These are phyloP conservation scores for Cavia aperea DNA, from an alignment of 2,113 vertebrate species.

Conservation along the genomic window DNA sequence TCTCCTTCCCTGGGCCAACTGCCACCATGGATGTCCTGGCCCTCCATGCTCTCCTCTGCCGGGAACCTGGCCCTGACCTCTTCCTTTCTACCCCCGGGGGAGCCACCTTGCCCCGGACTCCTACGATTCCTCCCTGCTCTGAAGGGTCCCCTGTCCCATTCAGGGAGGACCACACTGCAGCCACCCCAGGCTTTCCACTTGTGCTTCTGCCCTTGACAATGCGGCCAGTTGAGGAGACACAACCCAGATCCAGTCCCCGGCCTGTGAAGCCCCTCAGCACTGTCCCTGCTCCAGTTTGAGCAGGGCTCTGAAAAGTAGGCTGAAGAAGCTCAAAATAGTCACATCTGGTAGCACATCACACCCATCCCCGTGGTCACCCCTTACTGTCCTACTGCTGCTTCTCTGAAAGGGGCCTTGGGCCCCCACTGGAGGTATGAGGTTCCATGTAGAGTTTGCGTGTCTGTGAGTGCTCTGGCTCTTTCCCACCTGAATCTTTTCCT, in stretches of 20 bases:
- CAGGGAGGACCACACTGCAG: constrained; percentile 67
- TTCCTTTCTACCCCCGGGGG: constrained; percentile 74
- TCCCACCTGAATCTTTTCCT: not conserved
- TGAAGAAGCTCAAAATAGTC: constrained; percentile 86
- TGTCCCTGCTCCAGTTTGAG: constrained; percentile 70
- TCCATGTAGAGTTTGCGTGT: not conserved
- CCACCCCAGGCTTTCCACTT: constrained; percentile 76
- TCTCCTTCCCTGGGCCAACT: constrained; percentile 38
- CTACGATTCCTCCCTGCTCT: constrained; percentile 69
- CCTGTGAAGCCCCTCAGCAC: constrained; percentile 89
- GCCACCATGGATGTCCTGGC: constrained; percentile 29
- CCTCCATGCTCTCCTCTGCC: constrained; percentile 65
- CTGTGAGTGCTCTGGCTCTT: not conserved
- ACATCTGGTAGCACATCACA: constrained; percentile 49
- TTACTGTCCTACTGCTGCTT: not conserved
- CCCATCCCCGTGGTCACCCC: not conserved
- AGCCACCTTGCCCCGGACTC: constrained; percentile 62
- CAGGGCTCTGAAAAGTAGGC: constrained; percentile 80
- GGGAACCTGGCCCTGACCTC: constrained; percentile 74
- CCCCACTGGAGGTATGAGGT: not conserved
- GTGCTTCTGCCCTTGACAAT: constrained; percentile 90
- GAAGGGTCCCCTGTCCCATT: constrained; percentile 70
- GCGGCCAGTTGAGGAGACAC: constrained; percentile 81
- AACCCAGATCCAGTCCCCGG: constrained; percentile 85
- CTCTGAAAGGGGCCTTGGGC: constrained; percentile 3